A percentile compares a stretch with the other conserved stretches of the same genome.
Evolutionary conservation across 2,797 vertebrate species (phyloP).

Genomic region (Pseudochaenichthys georgianus): DNA sequence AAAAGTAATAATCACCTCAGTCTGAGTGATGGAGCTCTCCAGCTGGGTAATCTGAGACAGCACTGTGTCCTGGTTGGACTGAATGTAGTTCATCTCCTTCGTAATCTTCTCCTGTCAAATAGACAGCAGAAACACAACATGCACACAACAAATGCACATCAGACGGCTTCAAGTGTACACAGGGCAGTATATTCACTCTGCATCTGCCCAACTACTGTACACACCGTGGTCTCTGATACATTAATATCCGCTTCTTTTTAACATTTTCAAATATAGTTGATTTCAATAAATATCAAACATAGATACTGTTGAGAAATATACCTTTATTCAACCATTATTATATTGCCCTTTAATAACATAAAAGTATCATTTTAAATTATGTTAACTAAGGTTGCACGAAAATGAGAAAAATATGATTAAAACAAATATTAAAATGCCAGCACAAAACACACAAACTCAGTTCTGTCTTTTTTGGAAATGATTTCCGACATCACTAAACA

Average conservation of each 20-base stretch:
- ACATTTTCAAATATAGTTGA: not conserved
- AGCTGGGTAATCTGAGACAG: constrained; percentile 94
- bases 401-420: too few relatives aligned
- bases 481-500: too few relatives aligned
- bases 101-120: constrained; percentile 92
- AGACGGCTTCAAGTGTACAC: constrained; percentile 5
- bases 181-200: constrained; percentile 1
- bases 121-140: constrained; percentile 28
- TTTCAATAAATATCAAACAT: not conserved
- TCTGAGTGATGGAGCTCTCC: constrained; percentile 93
- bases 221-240: not conserved
- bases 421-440: too few relatives aligned
- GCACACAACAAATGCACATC: constrained; percentile 2
- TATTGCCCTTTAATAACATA: not conserved
- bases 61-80: constrained; percentile 94
- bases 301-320: not conserved
- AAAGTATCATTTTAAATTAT: not conserved
- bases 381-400: too few relatives aligned
- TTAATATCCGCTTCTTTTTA: not conserved
- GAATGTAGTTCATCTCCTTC: constrained; percentile 93
- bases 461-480: too few relatives aligned
- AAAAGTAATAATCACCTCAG: constrained; percentile 86
- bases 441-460: too few relatives aligned
- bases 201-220: not conserved
- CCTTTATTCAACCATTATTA: not conserved